Base-by-base conservation (phyloP, 2,113 vertebrate species). In the Misgurnus anguillicaudatus region DNA sequence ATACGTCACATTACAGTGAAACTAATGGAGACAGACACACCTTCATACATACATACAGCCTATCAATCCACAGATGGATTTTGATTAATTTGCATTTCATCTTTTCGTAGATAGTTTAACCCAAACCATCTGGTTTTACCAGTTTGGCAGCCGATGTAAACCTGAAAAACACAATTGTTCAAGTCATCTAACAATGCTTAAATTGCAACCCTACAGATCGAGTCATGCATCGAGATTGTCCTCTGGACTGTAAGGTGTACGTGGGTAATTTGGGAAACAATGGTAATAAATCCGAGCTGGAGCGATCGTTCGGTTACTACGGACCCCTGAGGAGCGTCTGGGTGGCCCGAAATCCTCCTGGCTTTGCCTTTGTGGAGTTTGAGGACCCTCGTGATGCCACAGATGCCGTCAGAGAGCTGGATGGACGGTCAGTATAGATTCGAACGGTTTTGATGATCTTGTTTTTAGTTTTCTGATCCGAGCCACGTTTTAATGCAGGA, bases 251-350 rank as follows among this genome's bases (percentile, higher is more conserved):
- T 87, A 99, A 99, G 85, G 97, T 99, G 84, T 99, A 99, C 2
- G 98, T 99, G 78, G 98, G 98, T 80, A 99, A 99, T 88, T 92
- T 99, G 86, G 98, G 98, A 31, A 99, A 97, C 84, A 99, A 98
- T 94, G 98, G 98, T 78, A 99, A 99, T 91, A 99, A 99, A 87
- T 98, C 98, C 0, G 98, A 99, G 84, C 77, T 99, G 84, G 98
- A 99, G 82, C 87, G 96, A 72, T 91, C 97, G 1, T 99, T 99
- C 80, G 97, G 98, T 82, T 99, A 99, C 87, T 99, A 99, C 8
- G 98, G 98, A 67, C 98, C 98, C 2, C 93, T 99, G 66, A 94
- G 97, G 21, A 99, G 96, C 17, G 98, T 99, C 2, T 99, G 98
- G 98, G 98, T 99, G 87, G 98, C 98, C 0, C 93, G 98, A 73